Evolutionary conservation across 2,888 invertebrate species (phyloP).

Genomic region (Anorthoa munda): DNA sequence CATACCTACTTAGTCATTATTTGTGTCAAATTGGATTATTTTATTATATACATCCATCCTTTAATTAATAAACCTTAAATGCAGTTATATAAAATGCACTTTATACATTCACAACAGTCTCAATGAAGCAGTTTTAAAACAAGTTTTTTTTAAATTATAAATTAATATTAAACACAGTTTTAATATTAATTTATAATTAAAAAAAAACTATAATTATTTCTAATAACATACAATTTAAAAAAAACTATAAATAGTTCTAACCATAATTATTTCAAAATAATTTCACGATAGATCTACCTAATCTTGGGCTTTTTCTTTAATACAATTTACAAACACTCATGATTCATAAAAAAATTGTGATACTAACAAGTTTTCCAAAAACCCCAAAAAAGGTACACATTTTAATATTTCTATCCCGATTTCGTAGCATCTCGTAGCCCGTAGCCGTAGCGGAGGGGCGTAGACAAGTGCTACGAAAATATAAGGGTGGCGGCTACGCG

Average conservation of each 20-base stretch:
- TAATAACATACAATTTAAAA: too few species aligned
- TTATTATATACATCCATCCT: not conserved
- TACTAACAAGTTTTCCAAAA: too few species aligned
- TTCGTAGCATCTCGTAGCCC: constrained; percentile 50
- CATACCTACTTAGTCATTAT: not conserved
- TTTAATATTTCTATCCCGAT: constrained; percentile 15
- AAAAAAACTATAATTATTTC: too few species aligned
- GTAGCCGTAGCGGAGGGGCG: constrained; percentile 32
- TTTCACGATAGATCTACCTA: not conserved
- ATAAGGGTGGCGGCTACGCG: constrained; percentile 20
- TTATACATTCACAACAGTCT: not conserved
- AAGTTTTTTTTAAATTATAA: not conserved
- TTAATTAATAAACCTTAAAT: not conserved
- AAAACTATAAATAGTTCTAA: not conserved
- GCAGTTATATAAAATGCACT: too few species aligned
- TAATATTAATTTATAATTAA: too few species aligned
- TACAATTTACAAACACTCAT: not conserved
- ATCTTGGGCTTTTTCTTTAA: not conserved
- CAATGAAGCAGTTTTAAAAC: not conserved
- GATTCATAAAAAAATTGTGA: too few species aligned
- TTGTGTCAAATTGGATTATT: not conserved
- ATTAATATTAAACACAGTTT: too few species aligned
- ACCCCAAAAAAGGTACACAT: rapidly evolving
- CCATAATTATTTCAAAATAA: not conserved
- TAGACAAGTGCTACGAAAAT: constrained; percentile 25